phyloP scores from a whole-genome alignment of 2,113 vertebrate genomes.

The Vanacampus margaritifer region DNA sequence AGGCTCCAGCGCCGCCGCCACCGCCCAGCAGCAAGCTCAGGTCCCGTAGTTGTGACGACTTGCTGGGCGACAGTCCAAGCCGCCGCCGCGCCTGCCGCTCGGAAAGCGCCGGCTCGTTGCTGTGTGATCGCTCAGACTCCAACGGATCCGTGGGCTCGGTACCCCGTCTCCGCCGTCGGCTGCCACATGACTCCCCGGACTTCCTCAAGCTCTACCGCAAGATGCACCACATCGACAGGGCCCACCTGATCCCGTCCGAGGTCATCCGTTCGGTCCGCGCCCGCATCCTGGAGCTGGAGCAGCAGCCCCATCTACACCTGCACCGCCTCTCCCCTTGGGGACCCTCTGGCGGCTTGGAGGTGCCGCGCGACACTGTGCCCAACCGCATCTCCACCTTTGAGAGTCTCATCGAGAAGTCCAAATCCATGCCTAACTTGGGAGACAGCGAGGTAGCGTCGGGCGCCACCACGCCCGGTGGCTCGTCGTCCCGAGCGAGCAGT shows the following conservation, averaged over 20 bases:
- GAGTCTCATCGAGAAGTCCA: slow-evolving; percentile 89
- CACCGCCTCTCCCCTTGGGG: slow-evolving; percentile 67
- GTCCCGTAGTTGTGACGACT: slow-evolving; percentile 86
- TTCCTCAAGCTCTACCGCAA: slow-evolving; percentile 93
- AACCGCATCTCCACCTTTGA: slow-evolving; percentile 89
- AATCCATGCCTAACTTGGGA: slow-evolving; percentile 91
- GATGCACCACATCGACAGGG: slow-evolving; percentile 92
- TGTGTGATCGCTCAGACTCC: slow-evolving; percentile 76
- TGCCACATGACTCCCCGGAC: slow-evolving; percentile 82
- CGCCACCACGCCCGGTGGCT: slow-evolving; percentile 76
- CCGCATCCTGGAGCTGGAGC: slow-evolving; percentile 86
- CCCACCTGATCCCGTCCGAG: slow-evolving; percentile 85
- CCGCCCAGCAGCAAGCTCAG: slow-evolving; percentile 78
- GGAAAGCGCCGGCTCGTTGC: slow-evolving; percentile 84
- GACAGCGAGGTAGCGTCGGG: slow-evolving; percentile 80
- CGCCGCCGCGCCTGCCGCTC: slow-evolving; percentile 77
- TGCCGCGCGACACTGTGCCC: slow-evolving; percentile 87
- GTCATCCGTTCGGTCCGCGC: slow-evolving; percentile 90
- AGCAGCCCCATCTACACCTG: slow-evolving; percentile 76
- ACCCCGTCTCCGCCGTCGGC: slow-evolving; percentile 76
- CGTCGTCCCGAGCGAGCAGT: slow-evolving; percentile 79
- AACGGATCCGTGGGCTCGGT: slow-evolving; percentile 64
- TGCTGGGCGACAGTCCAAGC: slow-evolving; percentile 72
- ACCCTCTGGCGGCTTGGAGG: slow-evolving; percentile 78
- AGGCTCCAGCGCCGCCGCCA: slow-evolving; percentile 53